These are phyloP conservation scores for Troides helena DNA, from an alignment of 2,888 invertebrate genomes.

Conservation along the genomic window DNA sequence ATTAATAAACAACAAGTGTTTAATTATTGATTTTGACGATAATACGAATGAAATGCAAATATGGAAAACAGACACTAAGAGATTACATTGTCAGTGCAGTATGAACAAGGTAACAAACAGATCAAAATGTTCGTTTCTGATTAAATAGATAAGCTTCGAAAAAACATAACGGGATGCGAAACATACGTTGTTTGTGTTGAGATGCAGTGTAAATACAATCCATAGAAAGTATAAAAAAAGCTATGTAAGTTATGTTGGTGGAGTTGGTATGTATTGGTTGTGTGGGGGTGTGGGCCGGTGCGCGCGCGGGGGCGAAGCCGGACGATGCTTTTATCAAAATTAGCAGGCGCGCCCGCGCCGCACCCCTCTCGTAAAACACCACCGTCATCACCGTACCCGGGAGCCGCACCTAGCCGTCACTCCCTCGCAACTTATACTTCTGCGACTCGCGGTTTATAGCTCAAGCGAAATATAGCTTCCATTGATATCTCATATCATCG, in stretches of 20 bases:
- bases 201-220: background rate
- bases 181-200: conserved; percentile 2
- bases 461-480: conserved; percentile 32
- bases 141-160: background rate
- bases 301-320: conserved; percentile 50
- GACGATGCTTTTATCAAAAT: conserved; percentile 79
- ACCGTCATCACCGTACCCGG: conserved; percentile 63
- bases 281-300: conserved; percentile 42
- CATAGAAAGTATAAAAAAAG: conserved; percentile 9
- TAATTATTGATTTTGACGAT: no score
- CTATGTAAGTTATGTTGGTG: conserved; percentile 9
- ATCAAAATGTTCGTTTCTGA: no score
- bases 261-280: conserved; percentile 50
- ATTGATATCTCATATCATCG: conserved; percentile 27
- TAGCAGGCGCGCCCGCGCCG: conserved; percentile 70
- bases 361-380: conserved; percentile 77
- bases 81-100: background rate
- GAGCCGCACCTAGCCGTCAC: conserved; percentile 70
- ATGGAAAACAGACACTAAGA: no score
- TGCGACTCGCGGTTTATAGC: conserved; percentile 26
- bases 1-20: no score
- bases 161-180: background rate
- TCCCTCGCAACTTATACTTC: conserved; percentile 57
- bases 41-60: no score
- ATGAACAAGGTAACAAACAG: background rate